Percentiles rank a stretch among this genome's conserved stretches.
phyloP scores from a whole-genome alignment of 2,113 vertebrate genomes.

The Mus pahari region DNA sequence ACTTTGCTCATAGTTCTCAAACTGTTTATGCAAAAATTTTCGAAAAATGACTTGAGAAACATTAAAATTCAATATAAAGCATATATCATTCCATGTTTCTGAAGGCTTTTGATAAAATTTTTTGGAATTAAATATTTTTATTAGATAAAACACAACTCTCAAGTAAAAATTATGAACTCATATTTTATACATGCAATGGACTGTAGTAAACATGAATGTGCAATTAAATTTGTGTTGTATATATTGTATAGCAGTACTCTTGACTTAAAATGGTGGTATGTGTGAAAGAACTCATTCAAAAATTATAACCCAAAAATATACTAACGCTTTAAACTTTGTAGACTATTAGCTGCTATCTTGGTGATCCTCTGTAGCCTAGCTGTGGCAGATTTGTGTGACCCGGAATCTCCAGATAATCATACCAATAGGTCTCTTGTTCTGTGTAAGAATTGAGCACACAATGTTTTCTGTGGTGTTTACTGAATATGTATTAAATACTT shows the following conservation, averaged over 20 bases:
- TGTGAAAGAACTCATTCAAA: neutral
- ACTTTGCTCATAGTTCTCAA: neutral
- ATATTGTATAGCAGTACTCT: neutral
- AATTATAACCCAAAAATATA: neutral
- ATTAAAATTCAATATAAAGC: constrained; percentile 47
- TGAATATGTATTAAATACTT: neutral
- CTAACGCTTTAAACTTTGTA: neutral
- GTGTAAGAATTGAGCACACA: neutral
- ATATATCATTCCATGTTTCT: neutral
- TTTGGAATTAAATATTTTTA: neutral
- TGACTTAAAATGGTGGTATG: neutral
- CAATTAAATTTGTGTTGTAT: neutral
- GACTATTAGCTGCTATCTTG: neutral
- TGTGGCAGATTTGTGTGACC: fast-evolving
- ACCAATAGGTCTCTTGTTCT: neutral
- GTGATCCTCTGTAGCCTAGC: neutral
- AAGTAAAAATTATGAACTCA: neutral
- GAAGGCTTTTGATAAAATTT: constrained; percentile 1
- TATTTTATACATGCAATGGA: neutral
- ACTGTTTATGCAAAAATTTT: neutral
- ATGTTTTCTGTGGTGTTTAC: neutral
- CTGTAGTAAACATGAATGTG: neutral
- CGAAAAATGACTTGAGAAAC: neutral
- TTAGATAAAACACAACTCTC: neutral
- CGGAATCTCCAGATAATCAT: fast-evolving